Percentiles rank a stretch among this genome's conserved stretches.
phyloP scores from a whole-genome alignment of 2,888 invertebrate genomes.

The Hypsopygia costalis region DNA sequence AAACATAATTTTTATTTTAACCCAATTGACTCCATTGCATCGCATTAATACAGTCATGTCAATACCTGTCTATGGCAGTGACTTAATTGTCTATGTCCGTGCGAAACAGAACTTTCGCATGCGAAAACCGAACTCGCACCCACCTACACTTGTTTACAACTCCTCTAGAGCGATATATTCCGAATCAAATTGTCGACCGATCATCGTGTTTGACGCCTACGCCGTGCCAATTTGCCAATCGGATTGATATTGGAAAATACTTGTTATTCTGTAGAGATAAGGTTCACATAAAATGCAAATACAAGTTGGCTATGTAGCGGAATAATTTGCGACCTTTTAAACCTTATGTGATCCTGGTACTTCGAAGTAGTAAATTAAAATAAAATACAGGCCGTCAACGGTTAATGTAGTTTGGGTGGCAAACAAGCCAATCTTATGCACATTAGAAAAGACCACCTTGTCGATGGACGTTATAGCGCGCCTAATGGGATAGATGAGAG shows the following conservation, averaged over 20 bases:
- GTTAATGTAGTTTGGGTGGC: no score
- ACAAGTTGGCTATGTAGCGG: conserved; percentile 22
- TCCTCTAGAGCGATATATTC: conserved; percentile 60
- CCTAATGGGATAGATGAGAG: no score
- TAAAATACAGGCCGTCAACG: conserved; percentile 32
- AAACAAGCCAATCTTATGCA: no score
- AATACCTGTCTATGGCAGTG: not conserved
- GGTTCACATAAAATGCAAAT: conserved; percentile 12
- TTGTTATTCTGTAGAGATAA: conserved; percentile 26
- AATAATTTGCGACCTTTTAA: conserved; percentile 65
- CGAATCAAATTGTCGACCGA: conserved; percentile 69
- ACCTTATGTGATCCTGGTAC: conserved; percentile 54
- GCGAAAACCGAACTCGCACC: conserved; percentile 54
- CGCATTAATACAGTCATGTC: not conserved
- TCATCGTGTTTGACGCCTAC: conserved; percentile 69
- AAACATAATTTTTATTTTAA: not conserved
- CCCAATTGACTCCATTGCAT: no score
- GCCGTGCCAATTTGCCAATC: conserved; percentile 29
- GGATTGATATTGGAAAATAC: conserved; percentile 19
- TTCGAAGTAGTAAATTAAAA: conserved; percentile 34
- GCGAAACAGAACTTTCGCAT: conserved; percentile 46
- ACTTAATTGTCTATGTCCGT: conserved; percentile 24
- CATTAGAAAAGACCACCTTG: no score
- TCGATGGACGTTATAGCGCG: no score
- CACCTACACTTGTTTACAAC: conserved; percentile 68